Evolutionary conservation across 2,797 vertebrate genomes (phyloP).

Genomic region (Sciurus carolinensis): DNA sequence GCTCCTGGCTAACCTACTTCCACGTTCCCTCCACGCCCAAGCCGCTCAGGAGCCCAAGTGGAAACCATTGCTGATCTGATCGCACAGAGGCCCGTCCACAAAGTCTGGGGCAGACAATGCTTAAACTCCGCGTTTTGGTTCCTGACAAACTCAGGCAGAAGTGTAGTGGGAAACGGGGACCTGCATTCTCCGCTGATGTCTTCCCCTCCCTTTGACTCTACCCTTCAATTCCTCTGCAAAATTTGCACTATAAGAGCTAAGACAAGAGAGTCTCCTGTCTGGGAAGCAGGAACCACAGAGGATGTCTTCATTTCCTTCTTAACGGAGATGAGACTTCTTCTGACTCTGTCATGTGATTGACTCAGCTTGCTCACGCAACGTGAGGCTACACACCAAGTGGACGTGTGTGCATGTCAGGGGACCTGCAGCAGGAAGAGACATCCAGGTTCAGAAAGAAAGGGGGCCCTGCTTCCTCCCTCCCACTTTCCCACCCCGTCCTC

Average conservation of each 20-base stretch:
- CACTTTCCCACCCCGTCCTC: background rate
- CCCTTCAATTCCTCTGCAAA: background rate
- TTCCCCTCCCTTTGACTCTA: background rate
- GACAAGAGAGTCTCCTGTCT: background rate
- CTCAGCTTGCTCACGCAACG: background rate
- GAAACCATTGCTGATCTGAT: background rate
- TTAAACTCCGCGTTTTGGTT: background rate
- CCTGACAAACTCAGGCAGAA: background rate
- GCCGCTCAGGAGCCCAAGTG: no score
- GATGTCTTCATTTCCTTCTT: background rate
- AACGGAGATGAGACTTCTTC: background rate
- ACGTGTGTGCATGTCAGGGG: background rate
- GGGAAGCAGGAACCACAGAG: background rate
- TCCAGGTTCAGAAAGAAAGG: background rate
- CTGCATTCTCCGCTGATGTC: background rate
- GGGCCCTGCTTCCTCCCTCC: background rate
- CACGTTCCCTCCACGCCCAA: no score
- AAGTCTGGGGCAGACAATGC: background rate
- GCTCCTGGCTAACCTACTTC: accelerated
- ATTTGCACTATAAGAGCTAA: background rate
- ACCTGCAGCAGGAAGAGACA: background rate
- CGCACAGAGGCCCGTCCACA: background rate
- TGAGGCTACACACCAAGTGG: background rate
- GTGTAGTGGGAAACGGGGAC: no score
- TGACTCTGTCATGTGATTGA: background rate